Evolutionary conservation across 2,888 invertebrate species (phyloP).

Genomic region (Troides aeacus): DNA sequence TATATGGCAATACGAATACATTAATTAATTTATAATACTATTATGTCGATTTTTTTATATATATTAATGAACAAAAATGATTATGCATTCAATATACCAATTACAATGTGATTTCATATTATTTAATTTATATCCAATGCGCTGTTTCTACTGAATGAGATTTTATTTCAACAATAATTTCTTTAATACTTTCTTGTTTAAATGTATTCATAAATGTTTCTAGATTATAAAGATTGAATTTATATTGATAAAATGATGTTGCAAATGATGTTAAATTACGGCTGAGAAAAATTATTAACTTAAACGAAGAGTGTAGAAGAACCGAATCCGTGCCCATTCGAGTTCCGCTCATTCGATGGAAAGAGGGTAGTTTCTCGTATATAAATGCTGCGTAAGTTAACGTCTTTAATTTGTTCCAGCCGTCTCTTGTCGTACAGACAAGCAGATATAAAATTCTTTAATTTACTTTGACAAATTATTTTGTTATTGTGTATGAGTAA

Average conservation of each 20-base stretch:
- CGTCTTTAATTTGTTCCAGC: conserved; percentile 61
- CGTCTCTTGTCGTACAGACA: conserved; percentile 30
- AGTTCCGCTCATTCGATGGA: conserved; percentile 27
- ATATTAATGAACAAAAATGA: conserved; percentile 10
- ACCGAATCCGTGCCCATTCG: conserved; percentile 6
- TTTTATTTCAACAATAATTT: too few relatives aligned
- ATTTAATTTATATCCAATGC: neutral
- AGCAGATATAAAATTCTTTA: conserved; percentile 28
- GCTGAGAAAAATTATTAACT: neutral
- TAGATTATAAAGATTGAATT: neutral
- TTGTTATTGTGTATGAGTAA: neutral
- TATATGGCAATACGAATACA: conserved; percentile 27
- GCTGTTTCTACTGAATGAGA: too few relatives aligned
- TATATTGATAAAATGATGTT: neutral
- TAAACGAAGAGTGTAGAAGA: conserved; percentile 13
- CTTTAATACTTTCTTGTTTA: too few relatives aligned
- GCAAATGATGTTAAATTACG: neutral
- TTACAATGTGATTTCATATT: conserved; percentile 15
- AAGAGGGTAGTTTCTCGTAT: conserved; percentile 35
- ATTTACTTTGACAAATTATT: neutral
- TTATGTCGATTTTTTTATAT: conserved; percentile 22
- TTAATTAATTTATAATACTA: conserved; percentile 25
- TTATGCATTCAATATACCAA: conserved; percentile 23
- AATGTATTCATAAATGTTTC: too few relatives aligned
- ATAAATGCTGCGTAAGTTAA: conserved; percentile 41